Percentiles rank a stretch among this genome's conserved stretches.
Evolutionary conservation across 1,140 invertebrate genomes (phyloP).

Genomic region (Drosophila pseudoananassae): DNA sequence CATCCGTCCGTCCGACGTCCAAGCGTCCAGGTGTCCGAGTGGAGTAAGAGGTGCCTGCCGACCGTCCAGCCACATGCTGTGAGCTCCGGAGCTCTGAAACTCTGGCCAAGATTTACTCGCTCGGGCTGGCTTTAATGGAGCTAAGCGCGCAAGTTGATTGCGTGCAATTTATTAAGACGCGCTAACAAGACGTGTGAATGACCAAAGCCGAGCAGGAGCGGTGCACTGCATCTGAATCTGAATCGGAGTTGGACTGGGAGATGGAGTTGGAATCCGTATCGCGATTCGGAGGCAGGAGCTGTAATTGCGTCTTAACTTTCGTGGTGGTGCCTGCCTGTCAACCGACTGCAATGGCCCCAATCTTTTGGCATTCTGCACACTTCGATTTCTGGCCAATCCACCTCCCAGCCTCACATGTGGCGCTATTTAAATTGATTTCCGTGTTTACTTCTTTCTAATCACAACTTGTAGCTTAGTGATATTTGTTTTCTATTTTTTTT

Average conservation of each 20-base stretch:
- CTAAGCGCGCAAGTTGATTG: conserved; percentile 81
- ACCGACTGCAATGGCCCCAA: conserved; percentile 31
- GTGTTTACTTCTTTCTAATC: conserved; percentile 19
- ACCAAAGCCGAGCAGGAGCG: conserved; percentile 72
- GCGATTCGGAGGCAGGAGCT: conserved; percentile 23
- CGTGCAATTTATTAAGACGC: conserved; percentile 84
- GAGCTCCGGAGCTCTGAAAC: conserved; percentile 39
- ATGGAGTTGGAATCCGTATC: neutral
- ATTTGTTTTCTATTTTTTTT: neutral
- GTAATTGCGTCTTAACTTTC: conserved; percentile 58
- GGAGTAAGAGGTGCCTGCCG: conserved; percentile 66
- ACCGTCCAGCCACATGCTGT: conserved; percentile 76
- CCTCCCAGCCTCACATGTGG: conserved; percentile 40
- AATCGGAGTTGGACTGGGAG: neutral
- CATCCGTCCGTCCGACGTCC: conserved; percentile 9
- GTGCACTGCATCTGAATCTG: conserved; percentile 8
- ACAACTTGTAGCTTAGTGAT: conserved; percentile 1
- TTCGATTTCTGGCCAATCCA: conserved; percentile 20
- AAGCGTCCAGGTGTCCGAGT: conserved; percentile 20
- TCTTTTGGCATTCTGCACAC: conserved; percentile 29
- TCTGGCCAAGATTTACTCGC: conserved; percentile 79
- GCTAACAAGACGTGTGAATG: conserved; percentile 84
- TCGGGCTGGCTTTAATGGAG: conserved; percentile 76
- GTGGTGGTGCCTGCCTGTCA: conserved; percentile 50
- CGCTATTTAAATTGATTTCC: conserved; percentile 54